phyloP scores from a whole-genome alignment of 1,140 invertebrate genomes.

The Cheumatopsyche charites region DNA sequence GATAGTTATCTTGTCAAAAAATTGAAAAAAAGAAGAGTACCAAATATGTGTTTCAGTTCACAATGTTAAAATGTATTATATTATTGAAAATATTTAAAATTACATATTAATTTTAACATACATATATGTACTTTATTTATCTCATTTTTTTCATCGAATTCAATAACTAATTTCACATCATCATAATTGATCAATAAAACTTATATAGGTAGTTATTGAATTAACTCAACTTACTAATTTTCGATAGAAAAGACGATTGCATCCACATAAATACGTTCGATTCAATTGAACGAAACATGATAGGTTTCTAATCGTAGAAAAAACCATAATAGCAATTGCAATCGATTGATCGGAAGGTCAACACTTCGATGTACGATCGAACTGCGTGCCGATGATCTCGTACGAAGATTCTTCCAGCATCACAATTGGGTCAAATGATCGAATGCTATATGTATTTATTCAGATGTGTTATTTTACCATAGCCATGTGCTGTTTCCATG shows the following conservation, averaged over 20 bases:
- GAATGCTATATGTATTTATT: background rate
- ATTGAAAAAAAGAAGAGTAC: too few relatives aligned
- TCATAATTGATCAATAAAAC: too few relatives aligned
- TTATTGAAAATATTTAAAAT: too few relatives aligned
- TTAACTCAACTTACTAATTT: background rate
- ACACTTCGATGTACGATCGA: background rate
- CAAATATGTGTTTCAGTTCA: too few relatives aligned
- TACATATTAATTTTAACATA: background rate
- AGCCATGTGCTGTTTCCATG: background rate
- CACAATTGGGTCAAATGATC: conserved; percentile 32
- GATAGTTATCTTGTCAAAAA: too few relatives aligned
- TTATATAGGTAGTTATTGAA: too few relatives aligned
- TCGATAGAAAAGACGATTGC: background rate
- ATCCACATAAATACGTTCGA: background rate
- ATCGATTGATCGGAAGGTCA: background rate
- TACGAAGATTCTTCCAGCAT: background rate
- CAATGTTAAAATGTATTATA: too few relatives aligned
- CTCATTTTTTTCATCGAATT: background rate
- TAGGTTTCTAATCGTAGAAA: too few relatives aligned
- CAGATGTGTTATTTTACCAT: background rate
- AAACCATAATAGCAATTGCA: background rate
- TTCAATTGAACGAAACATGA: too few relatives aligned
- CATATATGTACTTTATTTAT: background rate
- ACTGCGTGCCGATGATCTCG: background rate
- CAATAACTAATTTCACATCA: background rate